Evolutionary conservation across 2,113 vertebrate species (phyloP), one percentile per base, ranked within the genome.

Genomic region (Atlantisia rogersi): DNA sequence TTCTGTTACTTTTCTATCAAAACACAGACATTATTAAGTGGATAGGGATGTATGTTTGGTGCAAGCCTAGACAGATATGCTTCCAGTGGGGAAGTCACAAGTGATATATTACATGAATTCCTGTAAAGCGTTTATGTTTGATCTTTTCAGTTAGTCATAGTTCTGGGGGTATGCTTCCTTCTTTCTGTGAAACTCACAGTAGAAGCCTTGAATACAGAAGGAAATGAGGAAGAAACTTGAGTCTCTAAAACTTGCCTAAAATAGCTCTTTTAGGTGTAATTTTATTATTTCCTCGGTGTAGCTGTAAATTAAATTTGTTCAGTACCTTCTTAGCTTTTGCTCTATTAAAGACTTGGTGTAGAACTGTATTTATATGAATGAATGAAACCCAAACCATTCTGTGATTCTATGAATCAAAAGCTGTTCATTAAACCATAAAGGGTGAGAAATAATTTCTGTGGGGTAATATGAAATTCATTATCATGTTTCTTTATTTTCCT

Each of bases 71-170:
- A 56, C 21, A 80, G 56, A 88, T 68, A 44, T 0, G 0, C 26
- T 94, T 82, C 67, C 88, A 80, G 59, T 40, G 63, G 75, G 77
- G 90, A 42, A 88, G 78, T 88, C 68, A 85, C 31, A 85, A 77
- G 52, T 88, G 59, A 83, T 60, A n/a, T 17, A 63, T 69, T 82
- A 12, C 52, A 48, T 37, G 64, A 88, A 82, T 90, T 95, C 68
- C 63, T 24, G 17, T 86, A 92, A 95, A 52, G 32, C 15, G 5
- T 86, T 90, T 87, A 56, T 3, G 12, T 88, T 92, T 94, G 55
- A 52, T 92, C 56, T 92, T 93, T 90, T 94, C 71, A 74, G 52
- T 79, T 95, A 77, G 85, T 95, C 87, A 46, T n/a, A 52, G 60
- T 77, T 92, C n/a, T 63, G 42, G 20, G 29, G 8, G 5, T 59